Evolutionary conservation across 2,797 vertebrate species (phyloP).

Genomic region (Graptemys geographica): DNA sequence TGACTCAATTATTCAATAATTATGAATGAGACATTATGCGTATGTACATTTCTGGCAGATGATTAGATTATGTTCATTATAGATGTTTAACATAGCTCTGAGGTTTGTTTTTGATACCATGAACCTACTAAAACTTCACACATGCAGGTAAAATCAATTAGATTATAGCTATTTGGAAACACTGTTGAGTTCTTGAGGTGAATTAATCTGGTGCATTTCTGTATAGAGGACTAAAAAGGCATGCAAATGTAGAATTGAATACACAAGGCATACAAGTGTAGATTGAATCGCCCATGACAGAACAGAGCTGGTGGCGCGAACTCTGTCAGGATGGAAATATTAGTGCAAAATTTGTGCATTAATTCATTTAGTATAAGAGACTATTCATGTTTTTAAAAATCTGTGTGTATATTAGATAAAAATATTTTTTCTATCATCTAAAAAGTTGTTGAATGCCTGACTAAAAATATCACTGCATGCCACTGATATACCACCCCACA

Average conservation of each 20-base stretch:
- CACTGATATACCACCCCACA: neutral
- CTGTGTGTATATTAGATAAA: neutral
- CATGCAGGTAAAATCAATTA: constrained; percentile 59
- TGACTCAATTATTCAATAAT: constrained; percentile 45
- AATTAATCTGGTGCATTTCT: neutral
- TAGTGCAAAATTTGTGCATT: neutral
- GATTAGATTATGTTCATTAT: constrained; percentile 32
- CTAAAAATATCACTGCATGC: neutral
- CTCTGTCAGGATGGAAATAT: neutral
- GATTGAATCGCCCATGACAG: neutral
- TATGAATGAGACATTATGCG: constrained; percentile 68
- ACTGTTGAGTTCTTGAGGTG: constrained; percentile 16
- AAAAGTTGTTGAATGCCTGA: neutral
- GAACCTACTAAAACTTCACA: constrained; percentile 25
- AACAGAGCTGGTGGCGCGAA: neutral
- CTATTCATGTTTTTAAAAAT: neutral
- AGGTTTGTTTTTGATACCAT: constrained; percentile 41
- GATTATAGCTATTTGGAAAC: constrained; percentile 15
- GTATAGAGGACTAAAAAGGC: neutral
- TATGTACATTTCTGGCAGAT: constrained; percentile 71
- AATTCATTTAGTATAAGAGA: neutral
- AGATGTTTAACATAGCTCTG: constrained; percentile 61
- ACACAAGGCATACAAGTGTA: neutral
- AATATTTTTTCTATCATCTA: neutral
- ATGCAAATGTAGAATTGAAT: too few relatives aligned